Evolutionary conservation across 1,140 invertebrate genomes (phyloP).

Genomic region (Elysia chlorotica): DNA sequence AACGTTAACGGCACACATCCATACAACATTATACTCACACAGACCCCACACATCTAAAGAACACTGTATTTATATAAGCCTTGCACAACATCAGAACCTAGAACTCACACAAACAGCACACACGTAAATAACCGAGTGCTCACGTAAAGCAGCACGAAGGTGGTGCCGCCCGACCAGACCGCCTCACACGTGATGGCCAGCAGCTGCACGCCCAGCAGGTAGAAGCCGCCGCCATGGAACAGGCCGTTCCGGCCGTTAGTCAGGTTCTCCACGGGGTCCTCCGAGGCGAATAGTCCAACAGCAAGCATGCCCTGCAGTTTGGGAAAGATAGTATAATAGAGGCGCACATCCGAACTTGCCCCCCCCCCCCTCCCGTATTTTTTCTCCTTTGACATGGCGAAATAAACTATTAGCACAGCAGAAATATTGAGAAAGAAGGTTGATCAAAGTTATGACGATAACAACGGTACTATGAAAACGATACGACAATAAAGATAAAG

Average conservation of each 20-base stretch:
- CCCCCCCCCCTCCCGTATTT: too few species aligned
- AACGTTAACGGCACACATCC: conserved; percentile 65
- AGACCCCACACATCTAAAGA: conserved; percentile 76
- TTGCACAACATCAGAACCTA: conserved; percentile 31
- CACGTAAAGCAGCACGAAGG: conserved; percentile 35
- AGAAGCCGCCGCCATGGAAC: conserved; percentile 70
- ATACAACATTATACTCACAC: conserved; percentile 79
- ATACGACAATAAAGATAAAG: too few species aligned
- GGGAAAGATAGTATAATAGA: too few species aligned
- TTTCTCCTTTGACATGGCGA: too few species aligned
- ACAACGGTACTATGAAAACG: too few species aligned
- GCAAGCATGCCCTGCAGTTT: conserved; percentile 78
- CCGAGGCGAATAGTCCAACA: conserved; percentile 88
- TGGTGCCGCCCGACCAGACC: conserved; percentile 33
- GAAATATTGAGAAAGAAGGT: too few species aligned
- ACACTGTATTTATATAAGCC: conserved; percentile 72
- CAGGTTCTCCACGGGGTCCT: conserved; percentile 78
- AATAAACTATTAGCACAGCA: too few species aligned
- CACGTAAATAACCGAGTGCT: conserved; percentile 10
- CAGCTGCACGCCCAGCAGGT: conserved; percentile 47
- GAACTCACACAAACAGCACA: conserved; percentile 13
- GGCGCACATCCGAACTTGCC: too few species aligned
- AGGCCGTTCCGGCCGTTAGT: conserved; percentile 78
- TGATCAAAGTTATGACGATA: too few species aligned
- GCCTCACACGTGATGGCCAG: conserved; percentile 38